A percentile compares a stretch with the other conserved stretches of the same genome.
Conservation (phyloP, 2,113 vertebrate genomes). For the Acrocephalus arundinaceus region DNA sequence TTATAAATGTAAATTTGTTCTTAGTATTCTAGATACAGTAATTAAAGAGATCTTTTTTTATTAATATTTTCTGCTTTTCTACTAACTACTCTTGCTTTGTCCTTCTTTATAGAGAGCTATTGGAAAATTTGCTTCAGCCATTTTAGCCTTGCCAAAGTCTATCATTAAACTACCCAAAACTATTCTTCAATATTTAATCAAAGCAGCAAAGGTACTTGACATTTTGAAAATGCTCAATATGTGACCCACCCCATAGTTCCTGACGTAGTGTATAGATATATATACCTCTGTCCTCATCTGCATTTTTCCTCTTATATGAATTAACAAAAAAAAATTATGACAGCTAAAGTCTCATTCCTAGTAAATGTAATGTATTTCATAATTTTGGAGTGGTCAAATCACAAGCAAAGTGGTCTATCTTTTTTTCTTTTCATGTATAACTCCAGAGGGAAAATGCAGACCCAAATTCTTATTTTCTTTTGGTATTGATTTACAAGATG, state of each 20-base stretch:
- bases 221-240: slow-evolving; percentile 63
- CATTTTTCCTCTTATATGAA: slow-evolving; percentile 72
- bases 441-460: slow-evolving; percentile 74
- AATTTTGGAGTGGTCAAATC: not conserved
- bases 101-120: slow-evolving; percentile 95
- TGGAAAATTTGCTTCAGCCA: slow-evolving; percentile 95
- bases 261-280: not conserved
- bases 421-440: not conserved
- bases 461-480: slow-evolving; percentile 9
- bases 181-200: slow-evolving; percentile 96
- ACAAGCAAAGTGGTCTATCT: not conserved
- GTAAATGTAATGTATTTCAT: not conserved
- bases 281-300: slow-evolving; percentile 41
- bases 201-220: slow-evolving; percentile 94
- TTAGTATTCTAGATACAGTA: not conserved
- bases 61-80: slow-evolving; percentile 59
- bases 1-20: not conserved
- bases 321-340: not conserved
- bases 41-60: slow-evolving; percentile 14
- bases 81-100: slow-evolving; percentile 87
- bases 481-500: not conserved
- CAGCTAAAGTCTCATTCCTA: not conserved
- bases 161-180: slow-evolving; percentile 99
- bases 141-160: slow-evolving; percentile 98
- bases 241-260: slow-evolving; percentile 41